Evolutionary conservation across 2,113 vertebrate species (phyloP).

Genomic region (Scomber scombrus): DNA sequence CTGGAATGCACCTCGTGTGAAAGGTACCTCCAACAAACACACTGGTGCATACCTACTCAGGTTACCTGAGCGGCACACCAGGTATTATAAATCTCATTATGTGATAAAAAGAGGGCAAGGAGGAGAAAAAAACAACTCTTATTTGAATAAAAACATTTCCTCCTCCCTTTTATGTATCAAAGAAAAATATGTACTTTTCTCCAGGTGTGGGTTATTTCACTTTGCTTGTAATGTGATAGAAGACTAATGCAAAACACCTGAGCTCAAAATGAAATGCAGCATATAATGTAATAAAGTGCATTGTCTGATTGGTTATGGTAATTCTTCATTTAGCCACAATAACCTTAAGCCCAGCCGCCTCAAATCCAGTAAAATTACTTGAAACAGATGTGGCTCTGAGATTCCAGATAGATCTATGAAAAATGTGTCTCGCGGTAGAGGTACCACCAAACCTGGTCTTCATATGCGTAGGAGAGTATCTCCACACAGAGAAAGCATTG

Average conservation of each 20-base stretch:
- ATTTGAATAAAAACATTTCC: conserved; percentile 36
- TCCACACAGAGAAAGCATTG: conserved; percentile 58
- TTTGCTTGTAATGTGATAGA: conserved; percentile 73
- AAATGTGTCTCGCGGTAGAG: conserved; percentile 48
- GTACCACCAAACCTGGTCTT: conserved; percentile 22
- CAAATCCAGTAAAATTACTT: conserved; percentile 73
- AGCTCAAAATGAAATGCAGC: conserved; percentile 69
- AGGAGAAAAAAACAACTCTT: background rate
- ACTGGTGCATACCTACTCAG: conserved; percentile 68
- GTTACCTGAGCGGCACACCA: conserved; percentile 69
- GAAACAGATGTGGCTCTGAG: conserved; percentile 81
- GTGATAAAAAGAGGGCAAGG: conserved; percentile 24
- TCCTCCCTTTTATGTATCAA: conserved; percentile 54
- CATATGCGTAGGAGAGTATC: conserved; percentile 38
- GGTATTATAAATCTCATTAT: conserved; percentile 68
- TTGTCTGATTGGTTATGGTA: conserved; percentile 84
- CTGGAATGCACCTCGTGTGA: conserved; percentile 74
- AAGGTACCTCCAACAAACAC: conserved; percentile 73
- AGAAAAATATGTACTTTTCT: conserved; percentile 64
- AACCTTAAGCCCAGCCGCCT: conserved; percentile 67
- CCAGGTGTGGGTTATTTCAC: conserved; percentile 78
- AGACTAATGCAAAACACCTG: conserved; percentile 82
- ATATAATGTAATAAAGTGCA: conserved; percentile 79
- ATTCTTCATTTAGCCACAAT: conserved; percentile 82
- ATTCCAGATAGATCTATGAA: conserved; percentile 60